phyloP scores from a whole-genome alignment of 2,797 vertebrate species.

The Sebastes aleutianus region DNA sequence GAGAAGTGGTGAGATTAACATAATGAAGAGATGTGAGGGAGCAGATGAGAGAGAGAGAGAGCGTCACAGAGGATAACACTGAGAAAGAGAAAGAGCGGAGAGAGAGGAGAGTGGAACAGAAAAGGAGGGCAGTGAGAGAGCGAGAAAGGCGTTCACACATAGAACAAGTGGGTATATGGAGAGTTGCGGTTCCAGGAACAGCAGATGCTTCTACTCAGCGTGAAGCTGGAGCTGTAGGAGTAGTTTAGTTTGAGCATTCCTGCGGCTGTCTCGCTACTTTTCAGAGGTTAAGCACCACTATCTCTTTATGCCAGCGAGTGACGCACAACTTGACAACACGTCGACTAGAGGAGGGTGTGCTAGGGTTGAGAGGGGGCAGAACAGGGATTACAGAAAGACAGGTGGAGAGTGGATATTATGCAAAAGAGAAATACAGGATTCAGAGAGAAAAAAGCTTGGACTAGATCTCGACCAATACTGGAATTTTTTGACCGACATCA shows the following conservation, averaged over 20 bases:
- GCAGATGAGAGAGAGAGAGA: not conserved
- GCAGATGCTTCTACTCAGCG: constrained; percentile 61
- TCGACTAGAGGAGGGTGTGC: not conserved
- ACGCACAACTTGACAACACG: constrained; percentile 21
- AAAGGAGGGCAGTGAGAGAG: constrained; percentile 1
- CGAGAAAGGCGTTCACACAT: constrained; percentile 19
- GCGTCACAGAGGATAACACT: not conserved
- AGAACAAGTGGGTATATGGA: constrained; percentile 3
- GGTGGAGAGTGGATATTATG: not conserved
- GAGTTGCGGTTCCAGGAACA: constrained; percentile 52
- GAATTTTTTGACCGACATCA: not conserved
- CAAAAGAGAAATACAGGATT: not conserved
- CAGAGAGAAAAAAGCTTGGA: not conserved
- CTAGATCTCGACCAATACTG: not conserved
- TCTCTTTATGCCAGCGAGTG: constrained; percentile 32
- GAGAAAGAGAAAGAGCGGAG: not conserved
- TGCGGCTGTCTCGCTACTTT: constrained; percentile 37
- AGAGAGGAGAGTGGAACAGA: not conserved
- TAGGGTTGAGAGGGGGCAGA: not conserved
- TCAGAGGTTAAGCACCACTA: constrained; percentile 33
- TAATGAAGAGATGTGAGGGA: constrained; percentile 26
- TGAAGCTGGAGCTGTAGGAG: constrained; percentile 40
- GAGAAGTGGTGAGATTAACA: constrained; percentile 20
- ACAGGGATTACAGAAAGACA: not conserved
- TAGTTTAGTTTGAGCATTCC: constrained; percentile 59